Conservation (phyloP, 1,140 invertebrate species). For the Heterodera carotae region DNA sequence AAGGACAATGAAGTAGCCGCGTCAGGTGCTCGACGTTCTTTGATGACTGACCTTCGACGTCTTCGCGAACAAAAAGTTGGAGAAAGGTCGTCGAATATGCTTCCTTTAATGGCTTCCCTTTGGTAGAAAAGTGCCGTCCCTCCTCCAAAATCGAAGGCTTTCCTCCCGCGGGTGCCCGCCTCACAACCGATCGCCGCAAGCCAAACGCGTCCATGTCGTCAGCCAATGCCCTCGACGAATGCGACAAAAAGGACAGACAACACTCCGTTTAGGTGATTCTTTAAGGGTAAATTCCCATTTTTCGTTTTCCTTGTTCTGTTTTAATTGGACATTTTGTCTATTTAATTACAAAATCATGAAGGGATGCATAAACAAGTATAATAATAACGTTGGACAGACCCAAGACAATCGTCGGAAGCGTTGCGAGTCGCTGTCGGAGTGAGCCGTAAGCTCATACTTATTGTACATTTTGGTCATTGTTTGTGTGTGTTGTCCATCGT, state of each 20-base stretch:
- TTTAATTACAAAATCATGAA: not conserved
- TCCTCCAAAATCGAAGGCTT: constrained; percentile 3
- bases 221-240: constrained; percentile 11
- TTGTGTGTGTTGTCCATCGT: constrained; percentile 21
- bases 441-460: constrained; percentile 49
- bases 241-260: not conserved
- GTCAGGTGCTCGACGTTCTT: constrained; percentile 4
- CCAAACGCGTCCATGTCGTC: constrained; percentile 14
- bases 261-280: not conserved
- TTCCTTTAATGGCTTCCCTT: constrained; percentile 22
- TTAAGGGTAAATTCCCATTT: no score
- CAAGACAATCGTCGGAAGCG: not conserved
- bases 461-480: constrained; percentile 26
- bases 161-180: not conserved
- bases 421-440: constrained; percentile 44
- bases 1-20: not conserved
- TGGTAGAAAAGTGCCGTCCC: constrained; percentile 13
- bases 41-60: constrained; percentile 43
- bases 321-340: no score
- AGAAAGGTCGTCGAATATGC: constrained; percentile 8
- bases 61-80: constrained; percentile 34
- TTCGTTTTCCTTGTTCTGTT: no score
- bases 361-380: not conserved
- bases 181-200: not conserved
- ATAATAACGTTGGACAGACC: constrained; percentile 1